Evolutionary conservation across 2,113 vertebrate species (phyloP), one percentile per base, ranked within the genome.

Genomic region (Podiceps cristatus): DNA sequence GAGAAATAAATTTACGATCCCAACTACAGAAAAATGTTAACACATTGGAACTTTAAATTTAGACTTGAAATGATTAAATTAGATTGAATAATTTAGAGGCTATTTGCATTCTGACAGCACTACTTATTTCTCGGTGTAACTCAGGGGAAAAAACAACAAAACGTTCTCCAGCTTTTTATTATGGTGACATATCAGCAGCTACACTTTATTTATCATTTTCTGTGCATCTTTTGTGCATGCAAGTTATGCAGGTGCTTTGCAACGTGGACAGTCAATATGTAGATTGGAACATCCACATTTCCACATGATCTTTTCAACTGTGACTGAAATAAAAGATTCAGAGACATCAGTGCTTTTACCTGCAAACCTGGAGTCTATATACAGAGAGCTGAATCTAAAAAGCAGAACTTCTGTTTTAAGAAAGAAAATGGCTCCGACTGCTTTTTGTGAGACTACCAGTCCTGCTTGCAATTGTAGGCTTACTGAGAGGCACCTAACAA

Each of bases 281-380:
- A 53, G 37, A n/a, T 31, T 0, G 2, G 35, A 73, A 67, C 0
- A 0, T 53, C 27, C 15, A 12, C 2, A 1, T 84, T 88, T 88
- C 90, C 40, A 28, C 12, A 16, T 28, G 53, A 52, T 67, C 16
- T 88, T 76, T 90, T 71, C n/a, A 50, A 16, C 60, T 66, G 25
- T 55, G 31, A 49, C 67, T 19, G 40, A 69, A 62, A 31, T 23
- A 71, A 92, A 73, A 77, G 23, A n/a, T 31, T 64, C 14, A 75
- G 66, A 76, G 13, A 40, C 5, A 11, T 60, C 50, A 42, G 14
- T 53, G 63, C 10, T 63, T 93, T 88, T 73, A 44, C 45, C 33
- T 79, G 40, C 27, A 90, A 45, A 52, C 6, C 18, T 55, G 35
- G 42, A 8, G 4, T 47, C 45, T 84, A 5, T n/a, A 42, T 42